Conservation (phyloP, 2,797 vertebrate genomes). For the Zalophus californianus region DNA sequence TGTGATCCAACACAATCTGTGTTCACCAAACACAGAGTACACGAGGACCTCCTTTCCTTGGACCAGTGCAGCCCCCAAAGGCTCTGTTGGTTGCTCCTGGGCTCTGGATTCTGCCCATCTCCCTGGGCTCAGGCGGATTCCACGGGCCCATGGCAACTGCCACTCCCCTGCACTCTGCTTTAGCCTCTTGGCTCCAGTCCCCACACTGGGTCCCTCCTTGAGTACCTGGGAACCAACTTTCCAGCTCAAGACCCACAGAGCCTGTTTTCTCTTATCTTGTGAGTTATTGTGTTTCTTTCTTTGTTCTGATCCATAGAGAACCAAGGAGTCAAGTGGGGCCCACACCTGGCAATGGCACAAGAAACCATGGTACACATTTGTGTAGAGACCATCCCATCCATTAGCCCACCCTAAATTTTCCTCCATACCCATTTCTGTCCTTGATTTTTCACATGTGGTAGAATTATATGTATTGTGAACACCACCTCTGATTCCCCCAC, state of each 20-base stretch:
- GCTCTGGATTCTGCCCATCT: not conserved
- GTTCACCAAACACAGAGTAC: not conserved
- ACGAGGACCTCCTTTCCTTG: not conserved
- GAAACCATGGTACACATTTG: not conserved
- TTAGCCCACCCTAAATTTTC: not conserved
- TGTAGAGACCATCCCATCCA: not conserved
- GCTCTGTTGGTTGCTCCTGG: not conserved
- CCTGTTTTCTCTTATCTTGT: not conserved
- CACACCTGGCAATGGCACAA: not conserved
- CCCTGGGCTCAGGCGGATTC: not conserved
- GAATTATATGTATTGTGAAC: not conserved
- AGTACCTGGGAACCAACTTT: not conserved
- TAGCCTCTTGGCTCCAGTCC: not conserved
- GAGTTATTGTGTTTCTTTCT: not conserved
- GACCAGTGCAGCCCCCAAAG: not conserved
- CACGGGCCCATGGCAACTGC: not conserved
- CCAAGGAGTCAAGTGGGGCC: accelerated
- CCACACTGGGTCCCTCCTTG: too few species aligned
- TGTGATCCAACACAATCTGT: not conserved
- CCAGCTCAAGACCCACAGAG: not conserved
- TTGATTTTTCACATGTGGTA: not conserved
- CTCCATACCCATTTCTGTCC: not conserved
- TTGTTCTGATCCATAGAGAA: not conserved
- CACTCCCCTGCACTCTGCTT: not conserved
- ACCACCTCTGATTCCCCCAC: not conserved